Base-by-base conservation (phyloP, 2,113 vertebrate genomes). In the Odocoileus virginianus region DNA sequence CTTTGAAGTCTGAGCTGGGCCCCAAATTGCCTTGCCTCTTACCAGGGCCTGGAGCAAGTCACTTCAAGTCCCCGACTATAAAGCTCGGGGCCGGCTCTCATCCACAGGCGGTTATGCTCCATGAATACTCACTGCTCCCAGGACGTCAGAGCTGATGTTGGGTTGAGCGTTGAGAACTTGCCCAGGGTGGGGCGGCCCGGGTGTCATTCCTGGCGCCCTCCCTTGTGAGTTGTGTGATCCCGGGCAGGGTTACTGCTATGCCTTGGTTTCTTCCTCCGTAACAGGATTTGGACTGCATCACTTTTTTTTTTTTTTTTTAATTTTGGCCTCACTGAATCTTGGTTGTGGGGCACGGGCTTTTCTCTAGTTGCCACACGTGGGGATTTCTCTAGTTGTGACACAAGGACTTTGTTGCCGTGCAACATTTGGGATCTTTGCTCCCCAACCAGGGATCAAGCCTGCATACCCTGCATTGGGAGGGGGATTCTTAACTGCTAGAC, bases 71-170 rank as follows among this genome's bases (percentile, higher is more conserved):
- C 82, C 45, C 1, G 0, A 7, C 40, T 28, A 6, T 40, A 5
- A 36, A 55, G 5, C 6, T 8, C 58, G 8, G 55, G 67, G 3
- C n/a, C 15, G 5, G 47, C 54, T 61, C 71, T 33, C 27, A 19
- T 61, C 1, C 7, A 5, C 7, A 3, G 45, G 7, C 2, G 0
- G 43, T 5, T 60, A 43, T n/a, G 15, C 28, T 11, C 40, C 3
- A 2, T 7, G 52, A 40, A 2, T 7, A 4, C 52, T 10, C 28
- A 2, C 14, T 40, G 76, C 43, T 60, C 45, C 17, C 0, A 9
- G 54, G 54, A 13, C 19, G 9, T 36, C 28, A 21, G 84, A 28
- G 67, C 36, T 45, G 45, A 58, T 3, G 6, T 45, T 15, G 0
- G 16, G 78, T 14, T 45, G 33, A 60, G 17, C 14, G 12, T 23